Base-by-base conservation (phyloP, 2,113 vertebrate genomes). In the Dendrocopos noguchii region DNA sequence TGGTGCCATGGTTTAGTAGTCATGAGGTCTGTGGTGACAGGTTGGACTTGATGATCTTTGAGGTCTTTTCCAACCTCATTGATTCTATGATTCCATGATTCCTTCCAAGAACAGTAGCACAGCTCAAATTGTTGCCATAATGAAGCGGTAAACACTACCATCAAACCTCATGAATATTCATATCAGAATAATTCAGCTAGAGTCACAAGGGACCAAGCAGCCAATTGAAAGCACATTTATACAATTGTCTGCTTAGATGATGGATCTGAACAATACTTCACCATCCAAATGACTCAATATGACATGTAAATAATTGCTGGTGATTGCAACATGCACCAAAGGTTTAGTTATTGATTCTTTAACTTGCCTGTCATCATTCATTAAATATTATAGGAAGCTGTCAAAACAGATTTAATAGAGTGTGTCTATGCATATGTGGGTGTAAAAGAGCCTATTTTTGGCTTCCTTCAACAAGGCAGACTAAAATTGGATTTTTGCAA, bases 141-240 rank as follows among this genome's bases (percentile, higher is more conserved):
- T 93, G 77, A 96, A 96, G 91, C 96, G 74, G 86, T 91, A 96
- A 97, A 96, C 46, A 67, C 55, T 82, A 68, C 73, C 3, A 3
- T 97, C 93, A 97, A 90, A 85, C 11, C 59, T 95, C 84, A 97
- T 97, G 95, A 96, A 97, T 97, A 97, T 97, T 96, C 95, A 97
- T 77, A 79, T 79, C 61, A 91, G 91, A 92, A 95, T 96, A 95
- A 96, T 95, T 95, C 86, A 93, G 10, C 65, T 63, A 18, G 71
- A 65, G 52, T 91, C 92, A 55, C 81, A 80, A 92, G 84, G 68
- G 77, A 82, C 52, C 42, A 65, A 63, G 65, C 24, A 97, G 77
- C 72, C 93, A 87, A 94, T 78, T 95, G 94, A 93, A 95, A 94
- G 68, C 71, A 84, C 76, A 39, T 92, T 88, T 75, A 95, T 74